Base-by-base conservation (phyloP, 2,888 invertebrate species). In the Hydrotaea cyrtoneurina region DNA sequence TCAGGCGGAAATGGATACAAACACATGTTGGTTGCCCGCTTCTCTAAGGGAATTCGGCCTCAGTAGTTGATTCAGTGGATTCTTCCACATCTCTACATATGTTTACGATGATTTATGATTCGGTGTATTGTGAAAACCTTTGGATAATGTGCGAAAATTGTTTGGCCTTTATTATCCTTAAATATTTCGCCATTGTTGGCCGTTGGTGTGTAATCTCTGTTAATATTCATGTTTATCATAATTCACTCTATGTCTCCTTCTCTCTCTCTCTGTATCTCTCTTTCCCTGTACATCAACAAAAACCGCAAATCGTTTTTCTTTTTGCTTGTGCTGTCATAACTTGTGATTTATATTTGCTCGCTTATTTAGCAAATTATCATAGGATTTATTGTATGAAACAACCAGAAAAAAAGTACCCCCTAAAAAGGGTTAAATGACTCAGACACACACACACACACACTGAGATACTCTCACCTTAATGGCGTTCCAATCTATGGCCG, bases 131-230 rank as follows among this genome's bases (percentile, higher is more conserved):
- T 59, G 23, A 8, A 23, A 59, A 59, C 59, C 26, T 59, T 59
- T 26, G 15, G 26, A 2, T 66, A 66, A 43, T 66, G 66, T 43
- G 39, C 39, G 66, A 66, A 66, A 17, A 17, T 31, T 19, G 57
- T 21, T 62, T 5, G 3, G 17, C 2, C 26, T 23, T 26, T 71
- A 66, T 72, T 72, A 72, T 53, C 36, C 53, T 53, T 66, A 31
- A n/a, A 31, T 17, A 19, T 39, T 17, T 36, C 23, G 31, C 31
- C 13, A 21, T 23, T 50, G 66, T 77, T 43, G 55, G 57, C 69
- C 69, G 2, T n/a, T n/a, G 57, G 69, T 66, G 76, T 78, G 85
- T 89, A 89, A 89, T 89, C 87, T 88, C 87, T 86, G 86, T 87
- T 89, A 89, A 89, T 89, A 82, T 86, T 84, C 64, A 76, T 86